Percentiles rank a stretch among this genome's conserved stretches.
Conservation (phyloP, 2,797 vertebrate species). For the Manis crassicaudata region DNA sequence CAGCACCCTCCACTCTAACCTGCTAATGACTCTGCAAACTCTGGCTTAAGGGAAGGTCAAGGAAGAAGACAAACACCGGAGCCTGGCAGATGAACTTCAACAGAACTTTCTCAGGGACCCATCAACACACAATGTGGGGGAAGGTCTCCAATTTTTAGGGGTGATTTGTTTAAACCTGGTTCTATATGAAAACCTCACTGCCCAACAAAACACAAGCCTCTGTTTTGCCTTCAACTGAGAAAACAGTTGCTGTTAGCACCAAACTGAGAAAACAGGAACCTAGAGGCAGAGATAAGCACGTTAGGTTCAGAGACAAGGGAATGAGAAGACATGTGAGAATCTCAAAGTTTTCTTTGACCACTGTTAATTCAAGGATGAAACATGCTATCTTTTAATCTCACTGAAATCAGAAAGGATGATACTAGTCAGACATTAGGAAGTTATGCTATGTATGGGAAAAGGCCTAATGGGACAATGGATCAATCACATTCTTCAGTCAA, state of each 20-base stretch:
- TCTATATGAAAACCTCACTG: neutral
- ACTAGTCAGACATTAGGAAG: constrained; percentile 15
- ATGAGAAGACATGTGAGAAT: neutral
- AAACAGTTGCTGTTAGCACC: neutral
- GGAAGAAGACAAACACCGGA: neutral
- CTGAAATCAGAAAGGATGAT: constrained; percentile 17
- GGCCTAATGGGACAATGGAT: neutral
- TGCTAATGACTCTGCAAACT: neutral
- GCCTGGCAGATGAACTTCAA: neutral
- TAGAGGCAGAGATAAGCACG: neutral
- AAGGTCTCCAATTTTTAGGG: neutral
- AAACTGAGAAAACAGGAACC: neutral
- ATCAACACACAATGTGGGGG: neutral
- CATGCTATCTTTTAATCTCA: constrained; percentile 24
- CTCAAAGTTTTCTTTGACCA: neutral
- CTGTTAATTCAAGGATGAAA: neutral
- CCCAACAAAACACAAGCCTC: constrained; percentile 12
- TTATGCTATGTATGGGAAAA: neutral
- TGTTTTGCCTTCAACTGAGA: neutral
- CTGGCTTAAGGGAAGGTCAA: neutral
- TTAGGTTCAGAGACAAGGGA: neutral
- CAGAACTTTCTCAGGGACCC: neutral
- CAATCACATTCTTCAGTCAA: neutral
- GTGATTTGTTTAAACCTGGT: neutral
- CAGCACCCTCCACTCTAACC: neutral